phyloP scores from a whole-genome alignment of 2,113 vertebrate genomes.

The Phaethornis superciliosus region DNA sequence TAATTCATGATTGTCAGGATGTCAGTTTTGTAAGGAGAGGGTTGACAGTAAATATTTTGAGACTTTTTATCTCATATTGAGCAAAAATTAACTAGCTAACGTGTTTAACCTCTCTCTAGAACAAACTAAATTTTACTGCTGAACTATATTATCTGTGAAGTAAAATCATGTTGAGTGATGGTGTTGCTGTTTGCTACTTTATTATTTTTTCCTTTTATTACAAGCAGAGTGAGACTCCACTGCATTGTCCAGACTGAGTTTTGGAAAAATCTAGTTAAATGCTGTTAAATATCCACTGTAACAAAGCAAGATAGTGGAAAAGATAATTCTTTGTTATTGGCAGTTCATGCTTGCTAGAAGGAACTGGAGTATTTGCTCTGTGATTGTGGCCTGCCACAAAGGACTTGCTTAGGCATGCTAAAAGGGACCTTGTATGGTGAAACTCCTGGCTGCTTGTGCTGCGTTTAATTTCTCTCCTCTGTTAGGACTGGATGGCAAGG shows the following conservation, averaged over 20 bases:
- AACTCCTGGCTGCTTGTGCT: background rate
- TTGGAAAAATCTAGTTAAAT: background rate
- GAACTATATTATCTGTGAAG: background rate
- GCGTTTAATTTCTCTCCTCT: background rate
- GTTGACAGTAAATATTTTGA: background rate
- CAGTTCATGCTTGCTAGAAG: background rate
- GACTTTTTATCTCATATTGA: background rate
- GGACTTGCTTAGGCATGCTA: background rate
- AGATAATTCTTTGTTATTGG: background rate
- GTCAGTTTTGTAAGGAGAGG: background rate
- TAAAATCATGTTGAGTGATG: background rate
- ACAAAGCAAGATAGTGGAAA: background rate
- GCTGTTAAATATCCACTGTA: background rate
- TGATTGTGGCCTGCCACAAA: background rate
- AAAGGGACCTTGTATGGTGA: background rate
- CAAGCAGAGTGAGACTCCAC: background rate
- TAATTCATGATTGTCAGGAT: background rate
- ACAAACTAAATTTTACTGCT: background rate
- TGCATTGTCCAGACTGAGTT: background rate
- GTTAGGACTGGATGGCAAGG: background rate
- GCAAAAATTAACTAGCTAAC: background rate
- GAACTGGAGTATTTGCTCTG: background rate
- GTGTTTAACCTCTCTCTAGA: background rate
- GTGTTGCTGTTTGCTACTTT: background rate
- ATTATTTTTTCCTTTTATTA: background rate